Conservation (phyloP, 2,113 vertebrate genomes). For the Eupsittula cactorum region DNA sequence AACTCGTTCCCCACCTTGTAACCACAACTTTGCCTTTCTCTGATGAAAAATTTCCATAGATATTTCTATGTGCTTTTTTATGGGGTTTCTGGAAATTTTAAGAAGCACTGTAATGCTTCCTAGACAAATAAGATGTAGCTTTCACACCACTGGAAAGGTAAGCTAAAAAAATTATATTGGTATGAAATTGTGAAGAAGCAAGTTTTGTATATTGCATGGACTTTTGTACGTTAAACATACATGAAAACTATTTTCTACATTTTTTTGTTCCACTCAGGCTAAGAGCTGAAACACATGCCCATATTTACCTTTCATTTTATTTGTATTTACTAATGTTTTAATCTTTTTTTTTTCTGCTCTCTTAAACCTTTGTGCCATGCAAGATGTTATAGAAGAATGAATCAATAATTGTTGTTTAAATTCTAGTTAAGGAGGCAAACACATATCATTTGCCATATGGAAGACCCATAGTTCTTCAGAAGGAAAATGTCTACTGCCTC, state of each 20-base stretch:
- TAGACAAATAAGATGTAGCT: neutral
- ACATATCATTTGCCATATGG: constrained; percentile 78
- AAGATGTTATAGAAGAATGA: neutral
- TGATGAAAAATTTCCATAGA: neutral
- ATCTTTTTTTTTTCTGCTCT: neutral
- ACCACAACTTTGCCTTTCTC: neutral
- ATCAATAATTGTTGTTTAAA: neutral
- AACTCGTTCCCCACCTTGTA: neutral
- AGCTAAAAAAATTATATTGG: neutral
- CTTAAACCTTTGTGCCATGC: neutral
- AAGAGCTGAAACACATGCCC: neutral
- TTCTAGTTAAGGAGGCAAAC: constrained; percentile 62
- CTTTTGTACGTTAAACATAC: neutral
- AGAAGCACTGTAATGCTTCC: neutral
- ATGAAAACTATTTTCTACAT: neutral
- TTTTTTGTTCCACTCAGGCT: neutral
- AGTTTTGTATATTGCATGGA: neutral
- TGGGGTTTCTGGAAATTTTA: neutral
- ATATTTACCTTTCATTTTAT: neutral
- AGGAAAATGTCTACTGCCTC: constrained; percentile 76
- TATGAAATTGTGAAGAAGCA: neutral
- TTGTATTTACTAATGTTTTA: neutral
- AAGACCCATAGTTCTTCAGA: constrained; percentile 80
- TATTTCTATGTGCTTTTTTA: neutral
- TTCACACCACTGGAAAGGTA: neutral